Evolutionary conservation across 2,113 vertebrate species (phyloP), one percentile per base, ranked within the genome.

Genomic region (Halcyon malimbica): DNA sequence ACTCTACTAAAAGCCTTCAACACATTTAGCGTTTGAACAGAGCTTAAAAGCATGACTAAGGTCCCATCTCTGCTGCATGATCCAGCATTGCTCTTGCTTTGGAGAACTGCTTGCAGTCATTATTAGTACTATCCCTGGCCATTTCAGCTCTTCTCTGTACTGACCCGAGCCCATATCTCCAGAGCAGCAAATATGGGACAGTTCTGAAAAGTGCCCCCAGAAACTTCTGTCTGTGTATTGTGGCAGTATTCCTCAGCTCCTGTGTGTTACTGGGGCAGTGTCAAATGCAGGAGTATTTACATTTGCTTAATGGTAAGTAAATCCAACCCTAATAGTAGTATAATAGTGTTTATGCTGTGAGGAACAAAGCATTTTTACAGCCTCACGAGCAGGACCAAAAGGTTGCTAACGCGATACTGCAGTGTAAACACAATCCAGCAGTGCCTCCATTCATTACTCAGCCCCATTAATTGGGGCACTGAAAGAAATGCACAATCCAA

Each of bases 321-420:
- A 86, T 87, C 88, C 88, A 89, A 23, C 48, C 53, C 83, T 68
- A 68, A 67, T 31, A 91, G 77, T 56, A 76, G 79, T 26, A 77
- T 78, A 92, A 83, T 83, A 28, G 85, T 85, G 87, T 84, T 92
- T 94, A 76, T 84, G 91, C 80, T 84, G 54, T 4, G 78, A 84
- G 74, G 83, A 95, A 92, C 86, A 95, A 96, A 92, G 81, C 65
- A 51, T 92, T 87, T 87, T 94, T 78, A 93, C 87, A 94, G 84
- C 87, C 78, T 57, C 13, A 2, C 5, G 13, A 91, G 89, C 83
- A 76, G 76, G 53, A 91, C 73, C 44, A 94, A 92, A 87, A 95
- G 69, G 53, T 87, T 96, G 83, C 83, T 95, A 82, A 64, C 2
- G 11, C 0, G 0, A 21, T n/a, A 31, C 69, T 67, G 24, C 88